Conservation (phyloP, 2,797 vertebrate genomes). For the Sebastes trivittatus region DNA sequence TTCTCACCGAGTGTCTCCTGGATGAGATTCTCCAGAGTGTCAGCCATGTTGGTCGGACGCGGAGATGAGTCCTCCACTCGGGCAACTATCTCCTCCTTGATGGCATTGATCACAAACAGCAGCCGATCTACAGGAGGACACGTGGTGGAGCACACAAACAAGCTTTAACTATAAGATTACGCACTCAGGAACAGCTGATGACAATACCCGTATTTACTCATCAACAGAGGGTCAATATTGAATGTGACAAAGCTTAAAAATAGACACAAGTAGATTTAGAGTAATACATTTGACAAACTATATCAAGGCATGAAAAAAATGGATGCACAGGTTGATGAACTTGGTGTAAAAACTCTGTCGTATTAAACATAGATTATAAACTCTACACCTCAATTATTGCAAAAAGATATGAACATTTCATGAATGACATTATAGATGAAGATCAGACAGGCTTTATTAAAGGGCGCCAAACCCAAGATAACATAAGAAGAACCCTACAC, state of each 20-base stretch:
- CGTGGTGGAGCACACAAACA: not conserved
- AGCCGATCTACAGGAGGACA: constrained; percentile 89
- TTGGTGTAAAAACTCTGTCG: not conserved
- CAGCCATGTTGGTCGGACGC: constrained; percentile 91
- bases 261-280: not conserved
- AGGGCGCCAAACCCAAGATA: no score
- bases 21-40: constrained; percentile 93
- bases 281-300: not conserved
- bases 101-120: constrained; percentile 97
- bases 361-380: not conserved
- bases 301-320: not conserved
- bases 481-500: no score
- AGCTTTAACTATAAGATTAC: not conserved
- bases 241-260: not conserved
- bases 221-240: not conserved
- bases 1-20: constrained; percentile 95
- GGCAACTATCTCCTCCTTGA: constrained; percentile 97
- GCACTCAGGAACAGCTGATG: not conserved
- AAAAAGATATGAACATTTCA: no score
- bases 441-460: no score
- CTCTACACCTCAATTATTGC: no score
- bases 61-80: constrained; percentile 91
- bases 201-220: not conserved
- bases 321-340: not conserved
- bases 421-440: no score